Conservation (phyloP, 2,113 vertebrate species). For the Xiphorhynchus elegans region DNA sequence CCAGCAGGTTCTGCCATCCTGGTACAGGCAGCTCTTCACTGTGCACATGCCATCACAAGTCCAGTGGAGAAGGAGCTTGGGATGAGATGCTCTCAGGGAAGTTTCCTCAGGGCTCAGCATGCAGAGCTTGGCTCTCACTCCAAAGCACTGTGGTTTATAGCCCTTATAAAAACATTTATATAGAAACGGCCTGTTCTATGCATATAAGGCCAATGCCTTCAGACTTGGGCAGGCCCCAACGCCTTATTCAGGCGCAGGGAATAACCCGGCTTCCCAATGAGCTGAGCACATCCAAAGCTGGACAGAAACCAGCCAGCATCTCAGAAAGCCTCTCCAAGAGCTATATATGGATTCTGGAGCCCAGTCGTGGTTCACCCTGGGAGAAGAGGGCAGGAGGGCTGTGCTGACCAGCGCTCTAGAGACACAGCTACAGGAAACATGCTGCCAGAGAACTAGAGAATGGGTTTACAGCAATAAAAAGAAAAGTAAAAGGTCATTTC, state of each 20-base stretch:
- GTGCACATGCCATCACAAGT: background rate
- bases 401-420: background rate
- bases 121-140: background rate
- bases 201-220: constrained; percentile 62
- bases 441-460: background rate
- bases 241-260: constrained; percentile 4
- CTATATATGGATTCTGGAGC: constrained; percentile 55
- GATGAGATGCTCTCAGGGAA: background rate
- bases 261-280: background rate
- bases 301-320: constrained; percentile 22
- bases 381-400: background rate
- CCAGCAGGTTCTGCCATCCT: background rate
- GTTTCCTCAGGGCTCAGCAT: background rate
- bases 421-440: background rate
- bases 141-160: background rate
- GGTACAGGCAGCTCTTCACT: background rate
- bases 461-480: background rate
- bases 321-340: constrained; percentile 9
- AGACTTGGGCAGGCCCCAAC: constrained; percentile 33
- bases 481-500: background rate
- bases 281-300: constrained; percentile 29
- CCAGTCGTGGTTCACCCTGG: background rate
- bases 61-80: accelerated
- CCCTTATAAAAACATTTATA: constrained; percentile 66
- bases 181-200: constrained; percentile 47